Conservation (phyloP, 2,113 vertebrate species). For the Corvus moneduloides region DNA sequence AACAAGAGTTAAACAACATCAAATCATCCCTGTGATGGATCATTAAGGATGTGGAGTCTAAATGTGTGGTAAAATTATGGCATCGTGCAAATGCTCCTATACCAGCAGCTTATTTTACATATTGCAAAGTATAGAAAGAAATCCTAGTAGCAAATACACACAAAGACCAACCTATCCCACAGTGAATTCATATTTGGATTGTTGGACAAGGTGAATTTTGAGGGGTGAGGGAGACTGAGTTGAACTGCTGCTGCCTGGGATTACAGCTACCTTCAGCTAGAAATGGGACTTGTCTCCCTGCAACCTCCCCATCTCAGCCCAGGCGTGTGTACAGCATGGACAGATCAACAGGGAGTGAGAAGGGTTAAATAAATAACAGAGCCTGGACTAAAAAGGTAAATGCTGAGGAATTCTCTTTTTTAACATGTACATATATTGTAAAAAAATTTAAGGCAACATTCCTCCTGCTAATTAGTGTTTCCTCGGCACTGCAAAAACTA, state of each 20-base stretch:
- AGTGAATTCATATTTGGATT: neutral
- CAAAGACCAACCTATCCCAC: neutral
- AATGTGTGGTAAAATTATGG: conserved; percentile 50
- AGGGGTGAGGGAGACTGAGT: neutral
- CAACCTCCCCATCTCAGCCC: neutral
- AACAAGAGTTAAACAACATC: conserved; percentile 66
- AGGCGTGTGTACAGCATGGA: neutral
- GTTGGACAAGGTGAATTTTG: neutral
- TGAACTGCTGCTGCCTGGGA: neutral
- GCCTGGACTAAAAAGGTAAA: neutral
- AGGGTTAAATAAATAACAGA: conserved; percentile 26
- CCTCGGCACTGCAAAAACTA: conserved; percentile 37
- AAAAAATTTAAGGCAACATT: conserved; percentile 54
- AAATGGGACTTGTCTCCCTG: neutral
- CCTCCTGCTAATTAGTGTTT: conserved; percentile 66
- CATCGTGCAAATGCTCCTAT: conserved; percentile 60
- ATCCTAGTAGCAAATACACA: neutral
- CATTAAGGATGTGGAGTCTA: conserved; percentile 67
- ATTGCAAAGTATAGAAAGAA: conserved; percentile 16
- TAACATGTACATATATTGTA: conserved; percentile 1
- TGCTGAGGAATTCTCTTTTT: neutral
- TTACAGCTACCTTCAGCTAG: neutral
- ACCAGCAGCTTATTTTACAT: conserved; percentile 30
- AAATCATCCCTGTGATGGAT: conserved; percentile 68
- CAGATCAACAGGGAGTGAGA: neutral